Evolutionary conservation across 2,113 vertebrate genomes (phyloP).

Genomic region (Colinus virginianus): DNA sequence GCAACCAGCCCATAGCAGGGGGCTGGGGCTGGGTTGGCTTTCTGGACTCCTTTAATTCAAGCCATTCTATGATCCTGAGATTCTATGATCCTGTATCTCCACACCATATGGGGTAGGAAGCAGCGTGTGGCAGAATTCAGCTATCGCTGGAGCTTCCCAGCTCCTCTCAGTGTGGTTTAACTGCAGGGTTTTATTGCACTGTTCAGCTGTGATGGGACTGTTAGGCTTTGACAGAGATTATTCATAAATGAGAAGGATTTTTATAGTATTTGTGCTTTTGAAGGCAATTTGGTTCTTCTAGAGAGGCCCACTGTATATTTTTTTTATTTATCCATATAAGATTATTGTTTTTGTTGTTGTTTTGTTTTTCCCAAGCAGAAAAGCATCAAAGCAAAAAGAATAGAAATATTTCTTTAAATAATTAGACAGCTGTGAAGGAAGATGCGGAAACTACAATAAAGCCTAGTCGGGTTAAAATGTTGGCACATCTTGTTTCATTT

Average conservation of each 20-base stretch:
- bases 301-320: background rate
- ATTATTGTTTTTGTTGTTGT: background rate
- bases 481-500: slow-evolving; percentile 43
- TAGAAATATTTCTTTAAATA: background rate
- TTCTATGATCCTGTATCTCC: rapidly evolving
- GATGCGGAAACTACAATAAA: slow-evolving; percentile 32
- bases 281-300: background rate
- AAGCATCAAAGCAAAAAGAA: background rate
- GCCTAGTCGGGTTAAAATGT: slow-evolving; percentile 44
- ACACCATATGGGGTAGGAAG: background rate
- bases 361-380: background rate
- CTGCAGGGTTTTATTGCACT: background rate
- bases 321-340: background rate
- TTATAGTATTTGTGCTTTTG: background rate
- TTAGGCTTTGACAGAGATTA: background rate
- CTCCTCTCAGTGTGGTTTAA: background rate
- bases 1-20: too few species aligned
- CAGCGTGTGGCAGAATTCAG: rapidly evolving
- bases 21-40: too few species aligned
- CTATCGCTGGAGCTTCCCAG: background rate
- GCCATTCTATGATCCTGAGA: too few species aligned
- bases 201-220: background rate
- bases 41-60: too few species aligned
- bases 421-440: background rate
- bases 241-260: slow-evolving; percentile 7